These are phyloP conservation scores for Pristiophorus japonicus DNA, from an alignment of 2,113 vertebrate species.

Conservation along the genomic window DNA sequence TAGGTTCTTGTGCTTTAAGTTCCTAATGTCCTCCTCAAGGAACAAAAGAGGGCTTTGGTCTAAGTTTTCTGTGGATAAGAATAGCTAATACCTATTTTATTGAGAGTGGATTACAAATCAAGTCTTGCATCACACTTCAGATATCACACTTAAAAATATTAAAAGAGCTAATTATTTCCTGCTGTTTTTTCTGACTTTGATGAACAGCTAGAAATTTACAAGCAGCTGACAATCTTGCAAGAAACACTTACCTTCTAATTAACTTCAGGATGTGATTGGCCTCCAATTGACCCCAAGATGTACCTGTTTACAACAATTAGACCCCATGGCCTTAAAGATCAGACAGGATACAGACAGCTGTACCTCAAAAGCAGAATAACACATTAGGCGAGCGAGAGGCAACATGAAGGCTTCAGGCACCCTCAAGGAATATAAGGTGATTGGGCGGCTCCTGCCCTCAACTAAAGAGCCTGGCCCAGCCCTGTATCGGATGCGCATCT, in stretches of 20 bases:
- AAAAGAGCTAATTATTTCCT: neutral
- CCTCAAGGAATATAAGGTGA: no score
- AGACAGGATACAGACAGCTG: neutral
- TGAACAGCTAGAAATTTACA: neutral
- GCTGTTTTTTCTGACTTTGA: neutral
- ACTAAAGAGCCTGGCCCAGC: no score
- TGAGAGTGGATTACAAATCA: neutral
- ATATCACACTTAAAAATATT: neutral
- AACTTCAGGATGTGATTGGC: neutral
- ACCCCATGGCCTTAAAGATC: neutral
- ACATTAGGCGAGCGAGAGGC: no score
- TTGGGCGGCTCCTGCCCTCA: no score
- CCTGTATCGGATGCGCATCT: no score
- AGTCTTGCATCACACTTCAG: neutral
- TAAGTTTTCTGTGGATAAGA: neutral
- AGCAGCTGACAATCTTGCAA: neutral
- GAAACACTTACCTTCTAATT: neutral
- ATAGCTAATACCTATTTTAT: neutral
- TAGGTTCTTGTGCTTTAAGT: neutral
- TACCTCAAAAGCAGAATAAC: neutral
- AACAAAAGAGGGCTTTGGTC: neutral
- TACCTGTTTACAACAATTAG: neutral
- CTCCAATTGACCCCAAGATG: neutral
- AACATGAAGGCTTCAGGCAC: no score
- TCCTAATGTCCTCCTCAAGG: neutral